A percentile compares a stretch with the other conserved stretches of the same genome.
Evolutionary conservation across 1,140 invertebrate species (phyloP).

Genomic region (Brachionus angularis): DNA sequence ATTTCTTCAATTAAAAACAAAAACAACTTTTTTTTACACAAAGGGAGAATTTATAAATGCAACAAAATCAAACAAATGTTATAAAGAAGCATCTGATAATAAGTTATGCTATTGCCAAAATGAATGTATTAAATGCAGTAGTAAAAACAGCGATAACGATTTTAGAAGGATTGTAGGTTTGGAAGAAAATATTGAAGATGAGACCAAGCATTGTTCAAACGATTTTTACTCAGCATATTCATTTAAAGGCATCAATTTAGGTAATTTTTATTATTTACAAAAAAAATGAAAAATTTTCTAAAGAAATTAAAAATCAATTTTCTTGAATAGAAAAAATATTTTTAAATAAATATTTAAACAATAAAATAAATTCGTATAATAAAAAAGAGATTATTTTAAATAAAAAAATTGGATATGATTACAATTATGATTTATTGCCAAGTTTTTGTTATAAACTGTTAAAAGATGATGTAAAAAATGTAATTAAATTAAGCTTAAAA

Average conservation of each 20-base stretch:
- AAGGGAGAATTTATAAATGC: slow-evolving; percentile 18
- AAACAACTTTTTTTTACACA: too few relatives aligned
- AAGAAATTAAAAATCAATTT: too few relatives aligned
- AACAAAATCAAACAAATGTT: not conserved
- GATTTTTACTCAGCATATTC: slow-evolving; percentile 4
- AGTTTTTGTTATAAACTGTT: too few relatives aligned
- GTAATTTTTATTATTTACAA: not conserved
- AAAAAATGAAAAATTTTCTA: too few relatives aligned
- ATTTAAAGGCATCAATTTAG: not conserved
- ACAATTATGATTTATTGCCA: not conserved
- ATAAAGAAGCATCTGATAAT: not conserved
- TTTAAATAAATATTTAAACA: slow-evolving; percentile 15
- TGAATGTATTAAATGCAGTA: not conserved
- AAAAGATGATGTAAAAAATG: too few relatives aligned
- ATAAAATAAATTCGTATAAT: not conserved
- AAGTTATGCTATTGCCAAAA: not conserved
- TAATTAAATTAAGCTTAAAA: too few relatives aligned
- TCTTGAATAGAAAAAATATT: not conserved
- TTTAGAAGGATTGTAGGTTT: slow-evolving; percentile 4
- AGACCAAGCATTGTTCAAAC: slow-evolving; percentile 18
- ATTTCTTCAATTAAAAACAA: not conserved
- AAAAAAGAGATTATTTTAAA: not conserved
- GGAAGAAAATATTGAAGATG: not conserved
- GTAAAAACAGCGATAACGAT: not conserved
- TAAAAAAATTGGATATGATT: not conserved